phyloP scores from a whole-genome alignment of 2,113 vertebrate genomes.

The Emydura subglobosa region DNA sequence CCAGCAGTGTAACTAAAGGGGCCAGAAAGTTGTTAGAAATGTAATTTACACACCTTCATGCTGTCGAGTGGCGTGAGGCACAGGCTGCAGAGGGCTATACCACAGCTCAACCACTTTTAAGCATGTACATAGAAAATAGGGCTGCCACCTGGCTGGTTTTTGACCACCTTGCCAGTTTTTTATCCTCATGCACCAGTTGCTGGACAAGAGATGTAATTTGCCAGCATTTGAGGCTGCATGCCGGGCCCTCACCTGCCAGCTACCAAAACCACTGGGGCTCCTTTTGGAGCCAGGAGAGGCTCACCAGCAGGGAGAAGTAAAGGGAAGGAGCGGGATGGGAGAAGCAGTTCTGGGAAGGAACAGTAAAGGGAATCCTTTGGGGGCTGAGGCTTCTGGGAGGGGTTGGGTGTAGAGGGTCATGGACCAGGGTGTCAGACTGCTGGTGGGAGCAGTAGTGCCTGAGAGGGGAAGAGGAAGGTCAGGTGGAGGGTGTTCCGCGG shows the following conservation, averaged over 20 bases:
- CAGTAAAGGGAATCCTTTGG: not conserved
- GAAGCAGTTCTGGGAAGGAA: not conserved
- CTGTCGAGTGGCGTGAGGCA: not conserved
- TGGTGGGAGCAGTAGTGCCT: not conserved
- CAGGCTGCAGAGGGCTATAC: too few species aligned
- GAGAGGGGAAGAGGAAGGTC: not conserved
- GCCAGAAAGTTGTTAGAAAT: slow-evolving; percentile 4
- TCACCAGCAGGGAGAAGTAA: not conserved
- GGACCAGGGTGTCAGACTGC: not conserved
- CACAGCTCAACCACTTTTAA: too few species aligned
- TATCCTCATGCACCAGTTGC: not conserved
- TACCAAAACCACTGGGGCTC: not conserved
- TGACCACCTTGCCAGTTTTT: not conserved
- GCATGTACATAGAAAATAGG: not conserved
- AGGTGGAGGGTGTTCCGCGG: not conserved
- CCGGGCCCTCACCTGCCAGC: not conserved
- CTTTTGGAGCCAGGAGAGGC: not conserved
- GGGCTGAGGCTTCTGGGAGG: not conserved
- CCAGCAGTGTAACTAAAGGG: slow-evolving; percentile 19
- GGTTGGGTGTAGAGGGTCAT: not conserved
- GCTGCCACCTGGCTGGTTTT: not conserved
- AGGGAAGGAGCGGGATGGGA: too few species aligned
- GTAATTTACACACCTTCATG: not conserved
- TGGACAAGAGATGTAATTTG: not conserved
- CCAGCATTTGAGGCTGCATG: not conserved